Percentiles rank a stretch among this genome's conserved stretches.
phyloP scores from a whole-genome alignment of 2,797 vertebrate genomes.

The Mico argentatus region DNA sequence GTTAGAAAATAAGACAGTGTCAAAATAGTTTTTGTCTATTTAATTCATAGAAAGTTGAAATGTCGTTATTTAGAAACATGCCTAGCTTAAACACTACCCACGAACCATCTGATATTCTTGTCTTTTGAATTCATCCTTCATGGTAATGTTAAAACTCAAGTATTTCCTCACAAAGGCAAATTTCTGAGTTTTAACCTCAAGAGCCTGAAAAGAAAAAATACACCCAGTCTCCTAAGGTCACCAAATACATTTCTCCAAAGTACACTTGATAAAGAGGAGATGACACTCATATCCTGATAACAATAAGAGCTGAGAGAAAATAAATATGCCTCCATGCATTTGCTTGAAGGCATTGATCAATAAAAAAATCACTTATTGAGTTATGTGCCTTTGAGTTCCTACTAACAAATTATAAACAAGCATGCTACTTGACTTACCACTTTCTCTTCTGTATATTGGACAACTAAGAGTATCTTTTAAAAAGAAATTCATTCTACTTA shows the following conservation, averaged over 20 bases:
- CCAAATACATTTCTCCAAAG: neutral
- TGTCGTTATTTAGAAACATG: conserved; percentile 39
- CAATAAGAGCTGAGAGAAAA: conserved; percentile 41
- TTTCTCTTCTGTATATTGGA: neutral
- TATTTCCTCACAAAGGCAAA: conserved; percentile 33
- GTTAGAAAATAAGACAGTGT: neutral
- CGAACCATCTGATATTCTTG: conserved; percentile 20
- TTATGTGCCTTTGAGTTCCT: neutral
- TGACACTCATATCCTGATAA: neutral
- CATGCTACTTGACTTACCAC: neutral
- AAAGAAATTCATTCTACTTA: neutral
- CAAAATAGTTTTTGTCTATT: neutral
- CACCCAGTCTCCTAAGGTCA: neutral
- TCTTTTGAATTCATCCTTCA: conserved; percentile 36
- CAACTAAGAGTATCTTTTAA: neutral
- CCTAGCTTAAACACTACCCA: conserved; percentile 45
- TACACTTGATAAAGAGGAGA: neutral
- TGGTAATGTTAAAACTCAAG: conserved; percentile 48
- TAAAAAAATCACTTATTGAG: neutral
- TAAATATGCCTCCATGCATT: neutral
- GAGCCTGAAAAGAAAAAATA: conserved; percentile 8
- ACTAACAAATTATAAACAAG: neutral
- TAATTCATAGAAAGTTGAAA: conserved; percentile 42
- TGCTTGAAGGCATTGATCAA: neutral
- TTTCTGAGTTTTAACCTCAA: conserved; percentile 34